Base-by-base conservation (phyloP, 1,140 invertebrate species). In the Drosophila pachea region DNA sequence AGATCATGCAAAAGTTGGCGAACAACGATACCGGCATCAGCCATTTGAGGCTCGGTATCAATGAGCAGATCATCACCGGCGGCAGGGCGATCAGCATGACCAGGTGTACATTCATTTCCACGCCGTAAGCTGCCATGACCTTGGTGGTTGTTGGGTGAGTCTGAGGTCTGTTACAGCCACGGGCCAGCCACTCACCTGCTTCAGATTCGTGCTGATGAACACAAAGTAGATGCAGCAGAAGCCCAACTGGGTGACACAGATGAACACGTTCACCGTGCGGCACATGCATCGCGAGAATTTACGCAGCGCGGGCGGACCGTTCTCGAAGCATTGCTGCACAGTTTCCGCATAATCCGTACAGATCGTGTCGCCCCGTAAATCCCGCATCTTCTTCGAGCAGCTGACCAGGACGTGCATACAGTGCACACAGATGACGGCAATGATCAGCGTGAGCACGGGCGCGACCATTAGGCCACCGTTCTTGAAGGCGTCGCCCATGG, bases 161-260 rank as follows among this genome's bases (percentile, higher is more conserved):
- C 9, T 16, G 12, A 5, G 4, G 36, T 22, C 31, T 4, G 8
- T 9, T 2, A 12, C 3, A 5, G n/a, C 40, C 11, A n/a, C 11
- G 22, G 22, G 22, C n/a, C 12, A 11, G 40, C n/a, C 29, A 66
- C 77, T 81, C 61, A 95, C 95, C 92, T 94, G 92, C 89, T 94
- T 91, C 67, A 96, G 88, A 89, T 95, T 98, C 45, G 93, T 93
- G 16, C 95, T 93, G 74, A 98, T 95, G 90, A 98, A 98, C 35
- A 98, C 94, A 82, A 97, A 95, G 90, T 98, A 98, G 16, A 98
- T 95, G 90, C 96, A 97, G 90, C 97, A 98, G 90, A 98, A 98
- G 72, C 97, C 97, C 68, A 98, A 90, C 91, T 98, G 97, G 33
- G 96, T 97, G 52, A 97, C 90, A 84, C 96, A 95, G 38, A 98